Evolutionary conservation across 2,797 vertebrate genomes (phyloP).

Genomic region (Poeciliopsis turneri): DNA sequence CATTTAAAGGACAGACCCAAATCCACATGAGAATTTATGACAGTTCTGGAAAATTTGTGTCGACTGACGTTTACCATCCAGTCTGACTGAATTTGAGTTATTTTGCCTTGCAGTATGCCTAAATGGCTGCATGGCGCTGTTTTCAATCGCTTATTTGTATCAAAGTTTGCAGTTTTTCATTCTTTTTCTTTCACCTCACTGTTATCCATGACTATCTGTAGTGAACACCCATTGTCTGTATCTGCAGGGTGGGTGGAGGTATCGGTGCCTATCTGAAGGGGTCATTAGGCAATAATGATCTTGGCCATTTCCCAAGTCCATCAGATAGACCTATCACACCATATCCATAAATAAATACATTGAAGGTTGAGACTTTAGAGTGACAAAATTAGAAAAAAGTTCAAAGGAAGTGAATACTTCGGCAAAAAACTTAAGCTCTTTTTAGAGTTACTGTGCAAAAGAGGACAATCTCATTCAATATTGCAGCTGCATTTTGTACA

Average conservation of each 20-base stretch:
- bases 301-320: not conserved
- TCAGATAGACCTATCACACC: not conserved
- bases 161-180: not conserved
- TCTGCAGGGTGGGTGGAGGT: not conserved
- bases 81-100: not conserved
- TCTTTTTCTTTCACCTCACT: not conserved
- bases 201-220: not conserved
- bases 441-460: not conserved
- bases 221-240: not conserved
- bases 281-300: not conserved
- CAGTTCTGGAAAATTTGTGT: not conserved
- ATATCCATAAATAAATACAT: not conserved
- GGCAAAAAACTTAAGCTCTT: not conserved
- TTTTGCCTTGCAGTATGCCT: not conserved
- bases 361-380: not conserved
- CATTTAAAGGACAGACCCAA: not conserved
- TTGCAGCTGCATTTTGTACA: not conserved
- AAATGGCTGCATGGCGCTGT: not conserved
- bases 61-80: not conserved
- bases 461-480: not conserved
- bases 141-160: not conserved
- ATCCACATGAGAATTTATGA: not conserved
- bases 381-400: not conserved
- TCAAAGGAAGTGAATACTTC: not conserved
- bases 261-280: not conserved